Evolutionary conservation across 2,113 vertebrate genomes (phyloP).

Genomic region (Kobus ellipsiprymnus): DNA sequence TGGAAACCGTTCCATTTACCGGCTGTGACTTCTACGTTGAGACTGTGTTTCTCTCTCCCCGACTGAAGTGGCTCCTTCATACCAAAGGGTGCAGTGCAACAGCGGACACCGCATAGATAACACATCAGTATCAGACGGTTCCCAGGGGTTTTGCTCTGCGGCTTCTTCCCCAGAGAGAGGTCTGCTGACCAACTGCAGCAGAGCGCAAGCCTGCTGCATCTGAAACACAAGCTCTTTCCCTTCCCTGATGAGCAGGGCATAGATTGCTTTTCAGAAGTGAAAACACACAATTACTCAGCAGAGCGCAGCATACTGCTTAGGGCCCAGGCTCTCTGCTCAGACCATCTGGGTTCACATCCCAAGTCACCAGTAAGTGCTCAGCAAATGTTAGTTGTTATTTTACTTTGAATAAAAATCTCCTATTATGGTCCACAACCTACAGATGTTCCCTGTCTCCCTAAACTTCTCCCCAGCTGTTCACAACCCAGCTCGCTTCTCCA

Average conservation of each 20-base stretch:
- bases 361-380: not conserved
- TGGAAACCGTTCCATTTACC: not conserved
- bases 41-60: not conserved
- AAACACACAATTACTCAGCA: not conserved
- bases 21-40: not conserved
- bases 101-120: not conserved
- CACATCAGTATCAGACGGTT: not conserved
- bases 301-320: not conserved
- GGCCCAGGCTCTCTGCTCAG: not conserved
- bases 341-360: not conserved
- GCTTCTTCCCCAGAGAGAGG: not conserved
- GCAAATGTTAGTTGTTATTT: not conserved
- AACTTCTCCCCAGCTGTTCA: not conserved
- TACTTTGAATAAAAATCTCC: not conserved
- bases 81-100: not conserved
- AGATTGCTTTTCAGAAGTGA: not conserved
- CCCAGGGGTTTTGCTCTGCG: not conserved
- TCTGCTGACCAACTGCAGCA: not conserved
- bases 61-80: not conserved
- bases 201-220: not conserved
- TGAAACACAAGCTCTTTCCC: not conserved
- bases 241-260: not conserved
- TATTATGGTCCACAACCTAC: not conserved
- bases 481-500: not conserved
- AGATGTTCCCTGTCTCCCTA: not conserved